Percentiles rank a stretch among this genome's conserved stretches.
phyloP scores from a whole-genome alignment of 2,888 invertebrate species.

The Metopia argyrocephala region DNA sequence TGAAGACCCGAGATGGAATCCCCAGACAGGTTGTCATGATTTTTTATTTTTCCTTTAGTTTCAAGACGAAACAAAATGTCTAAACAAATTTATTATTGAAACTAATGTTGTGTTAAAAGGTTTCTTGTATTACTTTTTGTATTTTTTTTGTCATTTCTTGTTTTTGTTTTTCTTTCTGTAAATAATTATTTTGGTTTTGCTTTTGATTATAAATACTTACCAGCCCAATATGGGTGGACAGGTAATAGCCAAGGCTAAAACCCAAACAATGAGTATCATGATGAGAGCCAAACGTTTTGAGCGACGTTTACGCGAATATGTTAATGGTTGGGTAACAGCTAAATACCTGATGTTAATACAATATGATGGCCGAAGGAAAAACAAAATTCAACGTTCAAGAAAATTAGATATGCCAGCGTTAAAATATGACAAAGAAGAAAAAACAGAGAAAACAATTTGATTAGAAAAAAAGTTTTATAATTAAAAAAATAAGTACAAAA shows the following conservation, averaged over 20 bases:
- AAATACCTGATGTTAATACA: conserved; percentile 82
- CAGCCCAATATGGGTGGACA: conserved; percentile 96
- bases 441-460: not conserved
- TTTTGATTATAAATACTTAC: conserved; percentile 79
- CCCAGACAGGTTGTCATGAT: too few species aligned
- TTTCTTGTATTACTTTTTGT: too few species aligned
- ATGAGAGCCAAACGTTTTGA: conserved; percentile 90
- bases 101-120: too few species aligned
- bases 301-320: conserved; percentile 92
- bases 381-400: not conserved
- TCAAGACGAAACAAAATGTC: too few species aligned
- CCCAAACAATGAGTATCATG: conserved; percentile 95
- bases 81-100: too few species aligned
- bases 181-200: conserved; percentile 29
- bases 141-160: not conserved
- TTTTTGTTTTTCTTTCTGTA: not conserved
- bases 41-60: too few species aligned
- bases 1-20: too few species aligned
- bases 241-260: conserved; percentile 92
- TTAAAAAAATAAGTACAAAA: conserved; percentile 14
- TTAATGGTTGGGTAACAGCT: conserved; percentile 95
- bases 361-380: too few species aligned
- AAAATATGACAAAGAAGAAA: conserved; percentile 20
- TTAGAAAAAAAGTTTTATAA: conserved; percentile 22
- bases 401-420: not conserved